Base-by-base conservation (phyloP, 2,113 vertebrate genomes). In the Pomatostomus ruficeps region DNA sequence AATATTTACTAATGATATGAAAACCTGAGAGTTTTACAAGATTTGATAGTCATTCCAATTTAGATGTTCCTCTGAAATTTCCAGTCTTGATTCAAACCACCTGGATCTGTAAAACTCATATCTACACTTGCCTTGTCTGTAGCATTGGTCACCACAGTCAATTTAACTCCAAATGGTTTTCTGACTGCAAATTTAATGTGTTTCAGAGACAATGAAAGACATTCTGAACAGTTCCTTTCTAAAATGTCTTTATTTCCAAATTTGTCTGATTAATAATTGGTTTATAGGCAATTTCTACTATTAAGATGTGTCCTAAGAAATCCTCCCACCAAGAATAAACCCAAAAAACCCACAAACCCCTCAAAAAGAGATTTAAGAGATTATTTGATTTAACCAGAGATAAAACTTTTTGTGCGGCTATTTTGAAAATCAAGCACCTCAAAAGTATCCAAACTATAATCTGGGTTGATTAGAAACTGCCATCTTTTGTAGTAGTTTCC, bases 241-340 rank as follows among this genome's bases (percentile, higher is more conserved):
- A 58, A 85, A 73, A 77, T 38, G 2, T 12, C 10, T 62, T 80
- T 77, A 26, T 70, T 90, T 70, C 22, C 18, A 36, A n/a, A 15
- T 66, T 57, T 66, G 3, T 59, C 45, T 45, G 2, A 52, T 38
- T 52, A 73, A 71, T 40, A 9, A 12, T 35, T 51, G 28, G 1
- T 10, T 10, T 55, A 13, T 38, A 33, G 10, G 6, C 4, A 33
- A 35, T 7, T 72, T 43, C 17, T 62, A 9, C 9, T 87, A 9
- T 45, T 57, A 68, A 57, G 17, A 55, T 40, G 35, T 18, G 11
- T 48, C 14, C n/a, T 76, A 29, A 89, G 28, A 63, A 33, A 15
- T 29, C 2, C 7, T 2, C 9, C 9, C 6, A 9, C 25, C 11
- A 20, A 55, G 72, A 51, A 38, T 2, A 52, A 45, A 14, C 1